Conservation (phyloP, 92 coral and sea anemone genomes). For the Desmophyllum pertusum region DNA sequence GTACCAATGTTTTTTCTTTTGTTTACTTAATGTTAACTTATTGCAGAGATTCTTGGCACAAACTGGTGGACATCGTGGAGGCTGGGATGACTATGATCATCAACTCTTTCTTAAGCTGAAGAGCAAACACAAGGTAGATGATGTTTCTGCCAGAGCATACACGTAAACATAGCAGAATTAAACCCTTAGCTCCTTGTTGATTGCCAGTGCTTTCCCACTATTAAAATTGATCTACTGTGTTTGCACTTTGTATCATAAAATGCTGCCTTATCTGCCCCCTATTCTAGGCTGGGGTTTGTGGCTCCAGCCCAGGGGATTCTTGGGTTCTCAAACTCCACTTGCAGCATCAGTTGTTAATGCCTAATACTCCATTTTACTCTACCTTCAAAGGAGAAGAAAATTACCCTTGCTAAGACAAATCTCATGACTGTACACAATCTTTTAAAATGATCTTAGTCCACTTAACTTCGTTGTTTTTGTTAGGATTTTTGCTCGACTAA, state of each 20-base stretch:
- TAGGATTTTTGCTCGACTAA: too few relatives aligned
- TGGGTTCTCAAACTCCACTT: too few relatives aligned
- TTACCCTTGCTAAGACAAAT: background rate
- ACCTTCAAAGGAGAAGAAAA: background rate
- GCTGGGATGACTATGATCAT: constrained; percentile 99
- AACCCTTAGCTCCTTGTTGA: too few relatives aligned
- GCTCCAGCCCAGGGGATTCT: too few relatives aligned
- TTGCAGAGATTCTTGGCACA: constrained; percentile 87
- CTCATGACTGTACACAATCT: background rate
- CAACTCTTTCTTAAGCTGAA: constrained; percentile 86
- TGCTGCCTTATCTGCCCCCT: too few relatives aligned
- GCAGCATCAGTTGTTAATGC: too few relatives aligned
- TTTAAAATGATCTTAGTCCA: background rate
- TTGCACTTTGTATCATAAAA: too few relatives aligned
- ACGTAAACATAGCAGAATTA: too few relatives aligned
- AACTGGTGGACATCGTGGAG: constrained; percentile 97
- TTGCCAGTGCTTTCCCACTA: too few relatives aligned
- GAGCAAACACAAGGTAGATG: constrained; percentile 76
- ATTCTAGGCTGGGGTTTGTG: too few relatives aligned
- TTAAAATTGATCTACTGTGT: too few relatives aligned
- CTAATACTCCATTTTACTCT: background rate
- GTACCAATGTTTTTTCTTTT: background rate
- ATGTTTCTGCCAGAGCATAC: too few relatives aligned
- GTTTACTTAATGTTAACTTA: background rate
- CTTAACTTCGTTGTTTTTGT: background rate